These are phyloP conservation scores for Auanema freiburgensis DNA, from an alignment of 2,888 invertebrate species.

Conservation along the genomic window DNA sequence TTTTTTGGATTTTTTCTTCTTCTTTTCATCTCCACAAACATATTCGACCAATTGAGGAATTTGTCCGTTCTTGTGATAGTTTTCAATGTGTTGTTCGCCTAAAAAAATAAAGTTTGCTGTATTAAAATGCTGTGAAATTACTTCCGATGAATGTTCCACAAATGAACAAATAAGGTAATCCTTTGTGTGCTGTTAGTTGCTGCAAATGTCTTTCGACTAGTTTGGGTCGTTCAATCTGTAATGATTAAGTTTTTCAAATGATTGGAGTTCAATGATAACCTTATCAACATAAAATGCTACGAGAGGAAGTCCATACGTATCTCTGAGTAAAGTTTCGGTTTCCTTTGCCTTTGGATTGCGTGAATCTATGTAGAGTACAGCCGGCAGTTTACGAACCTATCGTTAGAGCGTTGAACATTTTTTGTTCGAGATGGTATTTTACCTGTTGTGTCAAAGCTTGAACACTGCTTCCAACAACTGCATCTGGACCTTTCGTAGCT, in stretches of 20 bases:
- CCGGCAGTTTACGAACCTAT: conserved; percentile 61
- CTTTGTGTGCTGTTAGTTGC: conserved; percentile 60
- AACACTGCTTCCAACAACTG: conserved; percentile 39
- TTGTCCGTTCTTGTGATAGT: conserved; percentile 60
- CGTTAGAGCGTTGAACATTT: background rate
- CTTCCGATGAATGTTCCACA: conserved; percentile 64
- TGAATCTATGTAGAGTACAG: conserved; percentile 61
- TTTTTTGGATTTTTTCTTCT: conserved; percentile 49
- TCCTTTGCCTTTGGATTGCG: conserved; percentile 35
- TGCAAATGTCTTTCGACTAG: conserved; percentile 54
- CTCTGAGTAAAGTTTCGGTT: conserved; percentile 48
- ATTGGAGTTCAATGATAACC: no score
- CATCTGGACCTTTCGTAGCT: conserved; percentile 14
- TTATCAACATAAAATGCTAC: conserved; percentile 63
- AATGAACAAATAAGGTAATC: conserved; percentile 62
- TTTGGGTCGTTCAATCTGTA: conserved; percentile 52
- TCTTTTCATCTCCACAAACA: conserved; percentile 61
- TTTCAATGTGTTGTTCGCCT: conserved; percentile 61
- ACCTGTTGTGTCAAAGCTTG: conserved; percentile 61
- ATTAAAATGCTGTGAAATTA: conserved; percentile 20
- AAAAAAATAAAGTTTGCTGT: conserved; percentile 1
- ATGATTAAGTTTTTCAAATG: no score
- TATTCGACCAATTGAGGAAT: conserved; percentile 61
- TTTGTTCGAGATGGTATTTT: background rate
- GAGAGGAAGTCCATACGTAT: conserved; percentile 60